phyloP scores from a whole-genome alignment of 2,113 vertebrate genomes.

The Carettochelys insculpta region DNA sequence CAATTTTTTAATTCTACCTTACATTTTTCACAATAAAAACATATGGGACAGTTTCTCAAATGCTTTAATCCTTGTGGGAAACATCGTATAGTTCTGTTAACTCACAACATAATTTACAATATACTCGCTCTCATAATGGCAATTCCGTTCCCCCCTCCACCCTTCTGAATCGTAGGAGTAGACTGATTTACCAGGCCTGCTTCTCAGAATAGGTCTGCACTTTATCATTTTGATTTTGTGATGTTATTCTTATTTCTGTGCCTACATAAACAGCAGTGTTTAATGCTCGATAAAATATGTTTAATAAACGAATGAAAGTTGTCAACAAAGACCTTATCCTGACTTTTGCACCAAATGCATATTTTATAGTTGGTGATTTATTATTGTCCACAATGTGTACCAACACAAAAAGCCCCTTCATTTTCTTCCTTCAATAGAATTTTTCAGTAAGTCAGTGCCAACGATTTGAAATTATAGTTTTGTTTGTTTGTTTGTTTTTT shows the following conservation, averaged over 20 bases:
- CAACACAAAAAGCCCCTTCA: neutral
- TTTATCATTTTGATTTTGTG: constrained; percentile 62
- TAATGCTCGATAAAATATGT: constrained; percentile 49
- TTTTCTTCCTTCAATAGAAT: constrained; percentile 4
- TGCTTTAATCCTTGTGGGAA: constrained; percentile 20
- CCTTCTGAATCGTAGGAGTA: constrained; percentile 23
- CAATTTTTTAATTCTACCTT: constrained; percentile 30
- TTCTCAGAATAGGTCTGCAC: constrained; percentile 48
- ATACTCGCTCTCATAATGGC: constrained; percentile 33
- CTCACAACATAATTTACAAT: neutral
- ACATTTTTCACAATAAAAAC: constrained; percentile 8
- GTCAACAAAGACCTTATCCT: constrained; percentile 54
- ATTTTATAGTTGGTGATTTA: neutral
- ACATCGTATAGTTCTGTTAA: neutral
- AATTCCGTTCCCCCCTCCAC: neutral
- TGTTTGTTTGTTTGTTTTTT: too few species aligned
- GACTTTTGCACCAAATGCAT: constrained; percentile 29
- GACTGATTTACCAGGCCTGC: constrained; percentile 51
- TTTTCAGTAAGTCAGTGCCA: neutral
- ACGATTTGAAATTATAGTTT: neutral
- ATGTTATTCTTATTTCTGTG: constrained; percentile 45
- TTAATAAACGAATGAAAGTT: constrained; percentile 67
- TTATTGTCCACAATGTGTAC: neutral
- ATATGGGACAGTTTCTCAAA: neutral
- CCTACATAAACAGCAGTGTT: constrained; percentile 51